Conservation (phyloP, 2,888 invertebrate genomes). For the Deroplatys truncata region DNA sequence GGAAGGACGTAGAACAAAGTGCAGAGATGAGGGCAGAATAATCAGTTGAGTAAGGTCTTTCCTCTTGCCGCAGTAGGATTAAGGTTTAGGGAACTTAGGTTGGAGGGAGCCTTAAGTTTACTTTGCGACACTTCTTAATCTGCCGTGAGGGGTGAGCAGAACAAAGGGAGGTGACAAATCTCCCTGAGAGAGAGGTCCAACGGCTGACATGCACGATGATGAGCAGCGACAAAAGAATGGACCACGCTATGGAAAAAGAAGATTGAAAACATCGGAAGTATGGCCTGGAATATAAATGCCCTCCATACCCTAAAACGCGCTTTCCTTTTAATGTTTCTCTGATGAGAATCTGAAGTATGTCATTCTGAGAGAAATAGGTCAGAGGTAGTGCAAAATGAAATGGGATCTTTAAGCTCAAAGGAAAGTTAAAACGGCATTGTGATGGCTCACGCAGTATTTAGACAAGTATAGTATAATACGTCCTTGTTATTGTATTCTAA, state of each 20-base stretch:
- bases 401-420: no score
- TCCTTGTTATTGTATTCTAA: no score
- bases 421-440: no score
- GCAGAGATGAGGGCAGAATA: background rate
- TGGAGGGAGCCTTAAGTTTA: conserved; percentile 7
- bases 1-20: background rate
- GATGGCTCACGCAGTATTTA: no score
- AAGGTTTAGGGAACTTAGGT: conserved; percentile 10
- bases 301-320: background rate
- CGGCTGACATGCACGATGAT: background rate
- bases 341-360: background rate
- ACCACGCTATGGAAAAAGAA: background rate
- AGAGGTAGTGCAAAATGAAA: no score
- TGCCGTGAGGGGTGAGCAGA: background rate
- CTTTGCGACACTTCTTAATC: conserved; percentile 14
- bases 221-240: background rate
- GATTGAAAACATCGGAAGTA: background rate
- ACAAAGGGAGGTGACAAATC: background rate
- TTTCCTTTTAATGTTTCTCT: background rate
- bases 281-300: background rate
- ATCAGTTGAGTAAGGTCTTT: background rate
- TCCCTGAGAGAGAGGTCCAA: background rate
- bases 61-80: background rate
- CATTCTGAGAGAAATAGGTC: no score
- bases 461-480: no score